phyloP scores from a whole-genome alignment of 2,888 invertebrate genomes.

The Drosophila conformis region DNA sequence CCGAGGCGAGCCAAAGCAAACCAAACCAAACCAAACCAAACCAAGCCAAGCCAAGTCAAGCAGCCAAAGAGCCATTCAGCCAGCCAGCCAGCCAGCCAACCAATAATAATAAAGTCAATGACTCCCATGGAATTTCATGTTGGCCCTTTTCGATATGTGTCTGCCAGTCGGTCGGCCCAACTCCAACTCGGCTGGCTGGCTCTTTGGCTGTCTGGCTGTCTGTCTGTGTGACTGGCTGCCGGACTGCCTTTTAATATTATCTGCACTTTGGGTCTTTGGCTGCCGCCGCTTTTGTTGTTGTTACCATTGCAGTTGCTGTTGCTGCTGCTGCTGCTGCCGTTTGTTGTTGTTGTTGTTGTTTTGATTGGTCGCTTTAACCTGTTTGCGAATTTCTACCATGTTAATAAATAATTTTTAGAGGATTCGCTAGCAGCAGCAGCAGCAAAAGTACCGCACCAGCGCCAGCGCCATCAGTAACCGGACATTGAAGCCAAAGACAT shows the following conservation, averaged over 20 bases:
- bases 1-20: slow-evolving; percentile 30
- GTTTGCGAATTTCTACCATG: slow-evolving; percentile 82
- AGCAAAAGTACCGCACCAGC: slow-evolving; percentile 36
- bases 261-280: slow-evolving; percentile 76
- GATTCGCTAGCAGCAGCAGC: slow-evolving; percentile 65
- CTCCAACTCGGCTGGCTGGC: slow-evolving; percentile 49
- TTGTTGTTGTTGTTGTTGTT: slow-evolving; percentile 59
- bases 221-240: slow-evolving; percentile 52
- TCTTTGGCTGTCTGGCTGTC: slow-evolving; percentile 59
- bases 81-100: slow-evolving; percentile 50
- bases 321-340: slow-evolving; percentile 4
- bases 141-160: slow-evolving; percentile 80
- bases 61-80: slow-evolving; percentile 21
- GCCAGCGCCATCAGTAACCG: slow-evolving; percentile 47
- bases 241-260: slow-evolving; percentile 76
- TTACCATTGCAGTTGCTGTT: slow-evolving; percentile 30
- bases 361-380: slow-evolving; percentile 82
- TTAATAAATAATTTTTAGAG: slow-evolving; percentile 84
- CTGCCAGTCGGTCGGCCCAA: slow-evolving; percentile 65
- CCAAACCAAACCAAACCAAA: slow-evolving; percentile 14
- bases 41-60: slow-evolving; percentile 30
- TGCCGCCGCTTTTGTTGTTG: slow-evolving; percentile 60
- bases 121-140: slow-evolving; percentile 82
- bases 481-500: slow-evolving; percentile 25
- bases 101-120: slow-evolving; percentile 81